Percentiles rank a stretch among this genome's conserved stretches.
phyloP scores from a whole-genome alignment of 53 echinoderm and acorn worm species.

The Stichopus horrens region DNA sequence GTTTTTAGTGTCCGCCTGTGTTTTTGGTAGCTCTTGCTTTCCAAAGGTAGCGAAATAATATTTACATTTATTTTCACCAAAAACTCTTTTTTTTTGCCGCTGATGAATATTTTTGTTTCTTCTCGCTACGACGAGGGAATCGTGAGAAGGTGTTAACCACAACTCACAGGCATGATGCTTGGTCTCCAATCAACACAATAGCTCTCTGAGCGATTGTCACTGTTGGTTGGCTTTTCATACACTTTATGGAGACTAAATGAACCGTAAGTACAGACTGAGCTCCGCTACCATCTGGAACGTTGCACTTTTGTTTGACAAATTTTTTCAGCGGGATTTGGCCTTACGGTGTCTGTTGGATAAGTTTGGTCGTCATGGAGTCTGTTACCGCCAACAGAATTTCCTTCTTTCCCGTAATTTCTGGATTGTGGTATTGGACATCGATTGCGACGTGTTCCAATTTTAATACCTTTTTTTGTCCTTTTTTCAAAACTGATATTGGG shows the following conservation, averaged over 20 bases:
- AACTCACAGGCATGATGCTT: neutral
- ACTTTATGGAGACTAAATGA: conserved; percentile 24
- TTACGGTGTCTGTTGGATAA: conserved; percentile 11
- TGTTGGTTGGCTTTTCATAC: conserved; percentile 29
- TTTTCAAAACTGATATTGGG: too few species aligned
- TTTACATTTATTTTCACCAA: conserved; percentile 34
- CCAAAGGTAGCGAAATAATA: conserved; percentile 22
- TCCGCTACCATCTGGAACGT: neutral
- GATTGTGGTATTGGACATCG: conserved; percentile 10
- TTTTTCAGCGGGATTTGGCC: conserved; percentile 2
- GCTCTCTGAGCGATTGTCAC: conserved; percentile 4
- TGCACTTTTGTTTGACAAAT: conserved; percentile 24
- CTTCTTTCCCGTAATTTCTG: neutral
- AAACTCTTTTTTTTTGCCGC: neutral
- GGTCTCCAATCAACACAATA: conserved; percentile 26
- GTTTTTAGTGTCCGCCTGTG: neutral
- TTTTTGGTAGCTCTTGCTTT: neutral
- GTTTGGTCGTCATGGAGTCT: conserved; percentile 18
- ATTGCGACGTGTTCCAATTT: neutral
- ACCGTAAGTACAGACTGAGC: conserved; percentile 8
- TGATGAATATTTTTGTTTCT: neutral
- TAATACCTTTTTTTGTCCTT: too few species aligned
- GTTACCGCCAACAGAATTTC: neutral
- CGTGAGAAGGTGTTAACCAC: conserved; percentile 23
- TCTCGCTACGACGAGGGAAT: neutral